phyloP scores from a whole-genome alignment of 2,888 invertebrate species.

The Parasteatoda lunata region DNA sequence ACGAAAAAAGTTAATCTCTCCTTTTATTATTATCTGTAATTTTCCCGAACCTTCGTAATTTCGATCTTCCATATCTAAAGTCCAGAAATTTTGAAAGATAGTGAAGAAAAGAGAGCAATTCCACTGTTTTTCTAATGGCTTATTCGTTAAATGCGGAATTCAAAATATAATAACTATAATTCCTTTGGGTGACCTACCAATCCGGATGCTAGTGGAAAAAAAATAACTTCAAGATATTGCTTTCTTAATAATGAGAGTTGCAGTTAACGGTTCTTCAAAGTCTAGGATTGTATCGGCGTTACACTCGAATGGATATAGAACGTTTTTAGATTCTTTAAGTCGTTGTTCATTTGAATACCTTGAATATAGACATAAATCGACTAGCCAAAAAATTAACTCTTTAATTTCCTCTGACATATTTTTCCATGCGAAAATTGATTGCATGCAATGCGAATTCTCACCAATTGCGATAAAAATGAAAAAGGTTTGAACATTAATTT shows the following conservation, averaged over 20 bases:
- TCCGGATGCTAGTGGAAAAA: constrained; percentile 23
- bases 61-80: background rate
- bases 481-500: too few relatives aligned
- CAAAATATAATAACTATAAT: constrained; percentile 30
- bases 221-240: constrained; percentile 26
- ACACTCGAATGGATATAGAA: constrained; percentile 7
- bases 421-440: too few relatives aligned
- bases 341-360: background rate
- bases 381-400: too few relatives aligned
- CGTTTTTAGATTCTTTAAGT: background rate
- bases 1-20: background rate
- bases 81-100: background rate
- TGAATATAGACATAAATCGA: background rate
- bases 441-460: too few relatives aligned
- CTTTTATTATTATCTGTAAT: background rate
- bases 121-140: background rate
- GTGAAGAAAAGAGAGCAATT: background rate
- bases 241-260: constrained; percentile 27
- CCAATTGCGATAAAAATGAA: too few relatives aligned
- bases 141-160: background rate
- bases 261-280: constrained; percentile 44
- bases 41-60: background rate
- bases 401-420: too few relatives aligned
- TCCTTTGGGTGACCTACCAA: constrained; percentile 4
- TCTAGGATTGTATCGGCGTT: constrained; percentile 10